Conservation (phyloP, 2,113 vertebrate genomes). For the Tragelaphus strepsiceros region DNA sequence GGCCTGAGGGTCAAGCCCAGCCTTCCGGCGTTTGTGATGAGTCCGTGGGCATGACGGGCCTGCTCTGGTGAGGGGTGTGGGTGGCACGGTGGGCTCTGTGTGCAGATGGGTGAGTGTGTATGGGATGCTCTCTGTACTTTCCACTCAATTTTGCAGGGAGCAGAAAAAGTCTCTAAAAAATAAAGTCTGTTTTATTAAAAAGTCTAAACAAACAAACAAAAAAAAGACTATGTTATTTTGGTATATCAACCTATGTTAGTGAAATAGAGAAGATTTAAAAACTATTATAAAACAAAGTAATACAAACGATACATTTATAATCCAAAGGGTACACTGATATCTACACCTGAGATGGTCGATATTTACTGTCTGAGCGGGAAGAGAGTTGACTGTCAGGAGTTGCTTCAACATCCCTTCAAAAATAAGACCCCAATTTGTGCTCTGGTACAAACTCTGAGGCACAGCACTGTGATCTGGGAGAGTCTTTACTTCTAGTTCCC, state of each 20-base stretch:
- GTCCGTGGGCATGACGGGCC: neutral
- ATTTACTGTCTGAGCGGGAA: neutral
- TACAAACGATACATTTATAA: neutral
- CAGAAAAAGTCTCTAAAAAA: neutral
- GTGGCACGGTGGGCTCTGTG: neutral
- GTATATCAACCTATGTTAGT: neutral
- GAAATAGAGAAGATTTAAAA: neutral
- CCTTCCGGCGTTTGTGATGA: neutral
- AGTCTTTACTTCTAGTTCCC: neutral
- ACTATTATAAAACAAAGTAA: neutral
- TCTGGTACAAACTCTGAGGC: neutral
- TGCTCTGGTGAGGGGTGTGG: neutral
- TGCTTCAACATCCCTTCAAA: neutral
- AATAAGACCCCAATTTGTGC: neutral
- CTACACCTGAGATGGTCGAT: neutral
- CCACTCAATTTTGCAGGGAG: neutral
- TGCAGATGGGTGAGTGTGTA: accelerated
- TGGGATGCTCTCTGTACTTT: neutral
- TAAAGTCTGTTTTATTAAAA: neutral
- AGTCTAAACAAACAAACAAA: neutral
- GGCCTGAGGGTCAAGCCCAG: neutral
- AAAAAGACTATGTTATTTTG: neutral
- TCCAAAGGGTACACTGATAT: neutral
- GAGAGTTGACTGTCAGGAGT: neutral
- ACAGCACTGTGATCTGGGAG: neutral